Conservation (phyloP, 2,113 vertebrate species). For the Amblyornis subalaris region DNA sequence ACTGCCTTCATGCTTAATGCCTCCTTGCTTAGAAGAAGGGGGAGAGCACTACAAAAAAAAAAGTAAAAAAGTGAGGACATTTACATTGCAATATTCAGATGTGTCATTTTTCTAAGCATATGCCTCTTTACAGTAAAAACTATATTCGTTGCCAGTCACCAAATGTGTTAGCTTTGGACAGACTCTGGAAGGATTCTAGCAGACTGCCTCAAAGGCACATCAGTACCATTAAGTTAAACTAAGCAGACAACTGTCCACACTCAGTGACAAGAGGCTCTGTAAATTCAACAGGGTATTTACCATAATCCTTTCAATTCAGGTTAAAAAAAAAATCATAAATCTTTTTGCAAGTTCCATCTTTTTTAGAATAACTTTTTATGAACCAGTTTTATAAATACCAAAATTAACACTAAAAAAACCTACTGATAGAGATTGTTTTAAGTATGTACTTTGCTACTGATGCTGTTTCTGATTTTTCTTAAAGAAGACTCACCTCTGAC, state of each 20-base stretch:
- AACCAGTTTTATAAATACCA: background rate
- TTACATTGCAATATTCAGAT: background rate
- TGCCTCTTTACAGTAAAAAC: background rate
- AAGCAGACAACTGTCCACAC: background rate
- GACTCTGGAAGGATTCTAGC: background rate
- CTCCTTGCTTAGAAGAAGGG: background rate
- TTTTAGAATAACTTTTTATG: background rate
- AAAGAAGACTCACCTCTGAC: background rate
- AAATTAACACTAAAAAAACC: background rate
- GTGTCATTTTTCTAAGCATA: background rate
- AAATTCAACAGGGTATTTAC: background rate
- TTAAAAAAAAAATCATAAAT: background rate
- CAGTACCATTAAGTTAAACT: background rate
- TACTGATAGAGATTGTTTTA: background rate
- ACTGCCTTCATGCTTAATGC: background rate
- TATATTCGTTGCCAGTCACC: background rate
- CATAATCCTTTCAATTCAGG: background rate
- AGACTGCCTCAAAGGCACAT: slow-evolving; percentile 1
- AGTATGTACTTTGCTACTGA: background rate
- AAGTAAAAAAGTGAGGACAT: background rate
- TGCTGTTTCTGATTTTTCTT: background rate
- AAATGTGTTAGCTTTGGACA: background rate
- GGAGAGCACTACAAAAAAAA: background rate
- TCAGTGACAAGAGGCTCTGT: background rate
- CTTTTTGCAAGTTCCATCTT: background rate